Evolutionary conservation across 2,113 vertebrate genomes (phyloP), one percentile per base, ranked within the genome.

Genomic region (Entelurus aequoreus): DNA sequence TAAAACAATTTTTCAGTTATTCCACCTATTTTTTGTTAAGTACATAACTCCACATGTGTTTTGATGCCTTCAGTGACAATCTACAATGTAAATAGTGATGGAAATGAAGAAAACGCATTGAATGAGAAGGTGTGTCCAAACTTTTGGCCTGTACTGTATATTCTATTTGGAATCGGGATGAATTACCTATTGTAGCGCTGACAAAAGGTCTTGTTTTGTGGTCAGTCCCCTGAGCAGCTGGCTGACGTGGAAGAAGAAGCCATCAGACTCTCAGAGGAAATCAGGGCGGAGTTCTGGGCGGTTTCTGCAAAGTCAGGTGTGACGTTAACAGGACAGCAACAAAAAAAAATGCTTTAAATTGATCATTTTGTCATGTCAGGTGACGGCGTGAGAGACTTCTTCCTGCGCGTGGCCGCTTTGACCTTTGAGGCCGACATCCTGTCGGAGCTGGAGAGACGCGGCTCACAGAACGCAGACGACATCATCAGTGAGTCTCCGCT

Each of bases 251-350:
- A 99, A 82, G 90, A 87, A 66, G 94, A 98, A 0, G 95, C 95
- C 9, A 88, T 97, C 65, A 90, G 86, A 77, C 84, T 96, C 75
- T 95, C 96, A 9, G 93, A 94, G 68, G 95, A 98, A 87, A 95
- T 99, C 86, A 92, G 90, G 79, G 96, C 95, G 0, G 96, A 98
- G 78, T 99, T 94, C 60, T 98, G 96, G 96, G 92, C 94, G 0
- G 92, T 98, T 49, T 98, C 96, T 4, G 93, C 96, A 0, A 92
- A 96, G 77, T 95, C 95, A 10, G 95, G 96, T 98, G 85, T 77
- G 90, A 8, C 9, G 62, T 2, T 69, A 35, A 51, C n/a, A 51
- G 16, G 13, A 15, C 48, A 7, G 4, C 28, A 28, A 28, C 0
- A 28, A 28, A 28, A 46, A 46, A 46, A 46, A 46, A 12, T 12